Conservation (phyloP, 2,888 invertebrate genomes). For the Apotomis betuletana region DNA sequence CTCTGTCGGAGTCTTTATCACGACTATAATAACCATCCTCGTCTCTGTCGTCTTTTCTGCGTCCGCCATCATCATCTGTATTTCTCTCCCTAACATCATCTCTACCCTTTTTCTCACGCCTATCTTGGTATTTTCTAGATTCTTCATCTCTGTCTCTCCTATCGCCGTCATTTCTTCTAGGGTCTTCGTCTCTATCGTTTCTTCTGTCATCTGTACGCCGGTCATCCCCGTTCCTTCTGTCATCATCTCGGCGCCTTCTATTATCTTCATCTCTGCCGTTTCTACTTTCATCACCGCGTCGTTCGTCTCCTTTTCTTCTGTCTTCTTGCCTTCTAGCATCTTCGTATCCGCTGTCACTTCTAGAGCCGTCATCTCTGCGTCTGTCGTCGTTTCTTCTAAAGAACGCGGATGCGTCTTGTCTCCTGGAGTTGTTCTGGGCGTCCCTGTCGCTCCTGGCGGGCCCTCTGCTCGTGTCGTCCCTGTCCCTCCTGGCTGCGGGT, state of each 20-base stretch:
- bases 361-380: constrained; percentile 23
- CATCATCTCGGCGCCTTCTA: constrained; percentile 29
- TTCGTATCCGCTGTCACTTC: not conserved
- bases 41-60: constrained; percentile 12
- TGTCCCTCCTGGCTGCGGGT: constrained; percentile 22
- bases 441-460: constrained; percentile 37
- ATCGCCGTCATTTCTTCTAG: constrained; percentile 35
- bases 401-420: constrained; percentile 13
- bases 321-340: constrained; percentile 38
- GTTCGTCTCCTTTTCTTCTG: constrained; percentile 19
- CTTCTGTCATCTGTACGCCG: too few species aligned
- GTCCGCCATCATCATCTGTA: constrained; percentile 32
- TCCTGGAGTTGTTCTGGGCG: constrained; percentile 40
- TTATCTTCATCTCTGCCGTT: constrained; percentile 42
- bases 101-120: constrained; percentile 35
- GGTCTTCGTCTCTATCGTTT: constrained; percentile 25
- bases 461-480: constrained; percentile 24
- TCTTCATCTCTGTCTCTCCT: constrained; percentile 37
- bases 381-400: not conserved
- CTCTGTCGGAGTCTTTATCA: not conserved
- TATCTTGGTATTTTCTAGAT: constrained; percentile 39
- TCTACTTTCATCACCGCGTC: constrained; percentile 43
- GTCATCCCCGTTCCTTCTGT: constrained; percentile 11
- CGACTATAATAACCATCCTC: not conserved
- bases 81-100: constrained; percentile 42